A percentile compares a stretch with the other conserved stretches of the same genome.
Evolutionary conservation across 2,113 vertebrate species (phyloP).

Genomic region (Falcunculus frontatus): DNA sequence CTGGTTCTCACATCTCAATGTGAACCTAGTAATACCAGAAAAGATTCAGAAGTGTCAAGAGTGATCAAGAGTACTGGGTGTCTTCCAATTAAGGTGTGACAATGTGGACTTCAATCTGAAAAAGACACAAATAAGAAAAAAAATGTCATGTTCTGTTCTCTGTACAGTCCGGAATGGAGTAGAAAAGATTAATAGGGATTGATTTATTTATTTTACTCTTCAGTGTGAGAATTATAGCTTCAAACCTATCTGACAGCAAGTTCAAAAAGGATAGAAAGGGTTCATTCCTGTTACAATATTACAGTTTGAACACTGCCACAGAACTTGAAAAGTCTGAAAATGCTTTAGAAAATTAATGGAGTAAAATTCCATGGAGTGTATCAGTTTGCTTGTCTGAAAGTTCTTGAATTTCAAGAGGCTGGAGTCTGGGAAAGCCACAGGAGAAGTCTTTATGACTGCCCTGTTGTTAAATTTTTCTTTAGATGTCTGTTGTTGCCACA

Average conservation of each 20-base stretch:
- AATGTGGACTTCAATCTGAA: not conserved
- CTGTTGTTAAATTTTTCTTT: not conserved
- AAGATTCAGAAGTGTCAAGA: not conserved
- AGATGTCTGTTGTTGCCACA: not conserved
- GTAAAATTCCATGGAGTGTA: not conserved
- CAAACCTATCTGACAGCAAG: not conserved
- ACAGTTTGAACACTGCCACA: not conserved
- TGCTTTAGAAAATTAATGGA: not conserved
- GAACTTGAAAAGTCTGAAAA: not conserved
- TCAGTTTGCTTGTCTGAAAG: not conserved
- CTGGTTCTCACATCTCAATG: not conserved
- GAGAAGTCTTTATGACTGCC: not conserved
- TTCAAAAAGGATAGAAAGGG: not conserved
- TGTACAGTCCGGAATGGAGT: not conserved
- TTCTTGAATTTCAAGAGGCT: not conserved
- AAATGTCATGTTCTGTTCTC: not conserved
- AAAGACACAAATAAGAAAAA: not conserved
- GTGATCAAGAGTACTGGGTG: not conserved
- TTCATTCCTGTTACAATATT: not conserved
- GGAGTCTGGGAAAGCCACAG: not conserved
- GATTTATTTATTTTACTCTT: not conserved
- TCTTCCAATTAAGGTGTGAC: not conserved
- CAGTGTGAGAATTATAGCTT: not conserved
- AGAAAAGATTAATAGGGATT: not conserved
- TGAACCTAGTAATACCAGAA: not conserved